Conservation (phyloP, 1,140 invertebrate genomes). For the Achroia grisella region DNA sequence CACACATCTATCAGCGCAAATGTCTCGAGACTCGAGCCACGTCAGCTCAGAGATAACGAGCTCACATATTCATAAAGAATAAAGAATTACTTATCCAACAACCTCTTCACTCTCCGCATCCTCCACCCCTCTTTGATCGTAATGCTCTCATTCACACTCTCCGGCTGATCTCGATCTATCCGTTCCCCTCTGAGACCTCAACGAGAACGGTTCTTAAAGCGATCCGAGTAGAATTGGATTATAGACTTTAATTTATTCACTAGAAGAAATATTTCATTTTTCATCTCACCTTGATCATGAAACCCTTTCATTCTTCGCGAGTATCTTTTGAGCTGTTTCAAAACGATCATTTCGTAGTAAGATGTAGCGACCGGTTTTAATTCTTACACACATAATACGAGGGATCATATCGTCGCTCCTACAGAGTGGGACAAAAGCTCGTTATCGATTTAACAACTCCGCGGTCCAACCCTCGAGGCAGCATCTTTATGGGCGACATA, state of each 20-base stretch:
- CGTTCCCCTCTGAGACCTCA: slow-evolving; percentile 55
- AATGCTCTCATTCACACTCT: slow-evolving; percentile 71
- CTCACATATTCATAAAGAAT: slow-evolving; percentile 73
- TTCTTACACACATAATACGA: slow-evolving; percentile 58
- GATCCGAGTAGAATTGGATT: slow-evolving; percentile 50
- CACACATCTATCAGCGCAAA: slow-evolving; percentile 40
- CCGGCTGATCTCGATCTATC: slow-evolving; percentile 61
- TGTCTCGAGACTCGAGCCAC: slow-evolving; percentile 52
- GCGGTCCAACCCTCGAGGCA: slow-evolving; percentile 57
- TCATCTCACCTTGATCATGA: slow-evolving; percentile 46
- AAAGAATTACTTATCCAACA: slow-evolving; percentile 64
- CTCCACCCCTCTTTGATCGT: slow-evolving; percentile 41
- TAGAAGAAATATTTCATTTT: slow-evolving; percentile 71
- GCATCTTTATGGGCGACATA: slow-evolving; percentile 72
- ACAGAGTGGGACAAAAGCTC: slow-evolving; percentile 38
- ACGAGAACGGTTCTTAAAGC: slow-evolving; percentile 45
- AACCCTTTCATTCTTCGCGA: slow-evolving; percentile 58
- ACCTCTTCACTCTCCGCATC: slow-evolving; percentile 37
- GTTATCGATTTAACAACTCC: slow-evolving; percentile 49
- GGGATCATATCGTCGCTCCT: slow-evolving; percentile 44
- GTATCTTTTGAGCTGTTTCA: slow-evolving; percentile 41
- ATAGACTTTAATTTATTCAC: slow-evolving; percentile 71
- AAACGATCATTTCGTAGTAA: slow-evolving; percentile 57
- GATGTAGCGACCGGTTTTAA: slow-evolving; percentile 58
- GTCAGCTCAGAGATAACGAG: slow-evolving; percentile 66